These are phyloP conservation scores for Pipistrellus pygmaeus DNA, from an alignment of 2,797 vertebrate species.

Conservation along the genomic window DNA sequence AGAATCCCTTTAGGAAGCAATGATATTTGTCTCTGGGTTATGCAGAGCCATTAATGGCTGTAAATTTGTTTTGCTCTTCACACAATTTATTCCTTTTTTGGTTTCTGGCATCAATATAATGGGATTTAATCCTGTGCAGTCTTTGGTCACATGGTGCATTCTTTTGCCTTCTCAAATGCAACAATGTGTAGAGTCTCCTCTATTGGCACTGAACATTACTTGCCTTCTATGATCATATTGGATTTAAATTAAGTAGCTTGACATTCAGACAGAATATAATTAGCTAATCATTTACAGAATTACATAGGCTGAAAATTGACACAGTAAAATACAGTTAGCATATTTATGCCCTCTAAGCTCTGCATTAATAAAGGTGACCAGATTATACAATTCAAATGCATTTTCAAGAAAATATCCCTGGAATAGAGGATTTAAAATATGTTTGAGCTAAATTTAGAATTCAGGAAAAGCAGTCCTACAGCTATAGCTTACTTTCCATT, in stretches of 20 bases:
- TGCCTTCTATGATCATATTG: conserved; percentile 51
- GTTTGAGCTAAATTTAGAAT: conserved; percentile 76
- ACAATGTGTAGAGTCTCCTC: not conserved
- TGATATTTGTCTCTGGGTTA: not conserved
- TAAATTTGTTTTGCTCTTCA: not conserved
- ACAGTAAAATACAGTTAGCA: conserved; percentile 62
- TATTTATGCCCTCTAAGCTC: conserved; percentile 58
- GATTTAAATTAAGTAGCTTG: conserved; percentile 74
- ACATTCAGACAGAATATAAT: conserved; percentile 72
- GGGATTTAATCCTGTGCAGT: not conserved
- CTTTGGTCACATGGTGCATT: not conserved
- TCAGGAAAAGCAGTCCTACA: conserved; percentile 69
- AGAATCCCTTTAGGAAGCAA: not conserved
- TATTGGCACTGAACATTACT: conserved; percentile 21
- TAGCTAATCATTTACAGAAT: conserved; percentile 74
- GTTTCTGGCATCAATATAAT: not conserved
- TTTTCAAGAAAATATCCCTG: conserved; percentile 67
- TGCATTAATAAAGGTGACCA: conserved; percentile 71
- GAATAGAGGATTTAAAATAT: conserved; percentile 69
- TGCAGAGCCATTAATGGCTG: not conserved
- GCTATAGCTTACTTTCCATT: conserved; percentile 68
- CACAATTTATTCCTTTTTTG: not conserved
- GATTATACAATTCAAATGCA: conserved; percentile 70
- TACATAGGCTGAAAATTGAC: conserved; percentile 61
- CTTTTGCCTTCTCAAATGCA: conserved; percentile 10